Evolutionary conservation across 2,797 vertebrate genomes (phyloP).

Genomic region (Catostomus latipinnis): DNA sequence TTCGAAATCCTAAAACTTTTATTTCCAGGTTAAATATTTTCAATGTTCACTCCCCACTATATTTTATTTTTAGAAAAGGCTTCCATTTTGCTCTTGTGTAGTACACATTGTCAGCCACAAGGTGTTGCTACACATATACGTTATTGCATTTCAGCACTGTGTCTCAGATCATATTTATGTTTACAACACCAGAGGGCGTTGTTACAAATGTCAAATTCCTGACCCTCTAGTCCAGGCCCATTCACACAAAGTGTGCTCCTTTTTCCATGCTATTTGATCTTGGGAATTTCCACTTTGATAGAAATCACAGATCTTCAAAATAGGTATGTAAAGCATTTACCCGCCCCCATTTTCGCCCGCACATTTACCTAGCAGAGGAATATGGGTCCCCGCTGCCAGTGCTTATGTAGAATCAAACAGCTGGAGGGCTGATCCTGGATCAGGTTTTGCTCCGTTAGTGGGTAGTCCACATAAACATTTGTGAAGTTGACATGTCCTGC

Average conservation of each 20-base stretch:
- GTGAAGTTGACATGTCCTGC: too few species aligned
- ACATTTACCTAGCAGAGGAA: not conserved
- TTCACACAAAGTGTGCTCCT: not conserved
- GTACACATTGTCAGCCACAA: not conserved
- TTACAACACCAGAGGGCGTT: not conserved
- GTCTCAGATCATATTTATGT: not conserved
- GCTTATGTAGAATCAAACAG: not conserved
- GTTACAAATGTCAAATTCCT: not conserved
- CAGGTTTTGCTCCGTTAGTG: not conserved
- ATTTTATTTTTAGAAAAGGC: too few species aligned
- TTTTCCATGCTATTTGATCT: conserved; percentile 8
- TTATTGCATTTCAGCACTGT: not conserved
- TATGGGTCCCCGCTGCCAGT: not conserved
- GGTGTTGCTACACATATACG: not conserved
- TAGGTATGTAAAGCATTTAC: not conserved
- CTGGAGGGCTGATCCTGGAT: not conserved
- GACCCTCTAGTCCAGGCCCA: not conserved
- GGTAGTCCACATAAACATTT: too few species aligned
- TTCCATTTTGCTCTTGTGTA: not conserved
- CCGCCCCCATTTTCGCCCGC: not conserved
- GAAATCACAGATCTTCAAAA: conserved; percentile 2
- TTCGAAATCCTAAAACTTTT: too few species aligned
- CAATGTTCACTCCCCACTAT: too few species aligned
- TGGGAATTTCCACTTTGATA: conserved; percentile 22
- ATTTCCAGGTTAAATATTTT: too few species aligned